These are phyloP conservation scores for Diglossa cyanea DNA, from an alignment of 2,797 vertebrate genomes.

Conservation along the genomic window DNA sequence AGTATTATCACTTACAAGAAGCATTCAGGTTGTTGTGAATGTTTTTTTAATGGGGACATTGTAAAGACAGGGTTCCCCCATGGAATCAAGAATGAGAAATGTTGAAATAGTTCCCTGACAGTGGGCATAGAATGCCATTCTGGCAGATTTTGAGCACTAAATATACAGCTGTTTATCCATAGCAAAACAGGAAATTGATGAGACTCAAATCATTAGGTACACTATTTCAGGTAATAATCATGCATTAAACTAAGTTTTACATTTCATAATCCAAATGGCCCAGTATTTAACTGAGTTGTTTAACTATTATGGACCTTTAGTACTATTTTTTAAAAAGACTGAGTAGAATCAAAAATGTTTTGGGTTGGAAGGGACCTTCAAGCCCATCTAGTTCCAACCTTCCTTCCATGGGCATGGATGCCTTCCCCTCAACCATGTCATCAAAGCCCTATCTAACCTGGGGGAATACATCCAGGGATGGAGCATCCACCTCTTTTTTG, in stretches of 20 bases:
- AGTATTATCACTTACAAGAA: background rate
- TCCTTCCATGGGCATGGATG: background rate
- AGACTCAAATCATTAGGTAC: background rate
- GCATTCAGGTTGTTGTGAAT: background rate
- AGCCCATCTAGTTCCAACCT: background rate
- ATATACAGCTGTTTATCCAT: background rate
- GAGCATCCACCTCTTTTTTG: background rate
- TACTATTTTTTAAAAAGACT: background rate
- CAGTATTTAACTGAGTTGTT: background rate
- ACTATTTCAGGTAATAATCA: background rate
- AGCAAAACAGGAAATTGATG: background rate
- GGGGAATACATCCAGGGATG: background rate
- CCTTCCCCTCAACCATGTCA: background rate
- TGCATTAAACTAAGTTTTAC: background rate
- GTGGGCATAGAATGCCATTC: accelerated
- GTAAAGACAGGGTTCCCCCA: background rate
- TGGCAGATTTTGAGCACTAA: background rate
- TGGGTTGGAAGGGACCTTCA: background rate
- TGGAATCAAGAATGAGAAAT: background rate
- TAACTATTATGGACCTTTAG: background rate
- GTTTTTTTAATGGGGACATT: background rate
- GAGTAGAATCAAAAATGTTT: background rate
- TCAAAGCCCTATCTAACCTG: background rate
- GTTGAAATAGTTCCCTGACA: background rate
- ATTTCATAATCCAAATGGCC: background rate